Base-by-base conservation (phyloP, 2,113 vertebrate genomes). In the Nerophis ophidion region DNA sequence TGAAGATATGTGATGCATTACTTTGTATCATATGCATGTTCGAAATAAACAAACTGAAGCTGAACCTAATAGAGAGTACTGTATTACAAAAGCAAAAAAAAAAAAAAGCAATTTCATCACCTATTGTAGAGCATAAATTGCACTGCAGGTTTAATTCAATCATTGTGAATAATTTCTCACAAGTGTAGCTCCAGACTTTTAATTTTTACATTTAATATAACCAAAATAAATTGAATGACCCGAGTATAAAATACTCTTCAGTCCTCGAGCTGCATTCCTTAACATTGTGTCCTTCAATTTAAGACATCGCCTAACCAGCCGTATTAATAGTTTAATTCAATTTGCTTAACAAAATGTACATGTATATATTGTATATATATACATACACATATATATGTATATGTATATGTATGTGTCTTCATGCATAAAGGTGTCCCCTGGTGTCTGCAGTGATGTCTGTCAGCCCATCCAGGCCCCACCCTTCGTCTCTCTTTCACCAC, bases 401-500 rank as follows among this genome's bases (percentile, higher is more conserved):
- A 1, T 26, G 26, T 26, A 26, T 26, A 4, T 26, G 26, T 26
- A 4, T 70, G 53, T 71, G 60, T 84, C 79, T 71, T 77, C 71
- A 78, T 75, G 76, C 70, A 81, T 66, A 79, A 81, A 84, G 75
- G 84, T 84, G 75, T 88, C 80, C 81, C 70, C 80, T 84, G 78
- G 81, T 48, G 8, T 72, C 77, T 75, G 57, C 77, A 57, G 69
- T 68, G 73, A 74, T 84, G 72, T 64, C 76, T 71, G 71, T 78
- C 82, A 80, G 66, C 65, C 52, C 57, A 76, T 68, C 69, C 61
- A 56, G 11, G 35, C 35, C 8, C 54, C 53, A 6, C 62, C 65
- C 54, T 48, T 76, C 77, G 58, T 44, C 40, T 44, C 12, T 81
- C 73, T 82, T 70, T 78, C 75, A 72, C 65, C 65, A 75, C 81